These are phyloP conservation scores for Micropterix aruncella DNA, from an alignment of 2,888 invertebrate species.

Conservation along the genomic window DNA sequence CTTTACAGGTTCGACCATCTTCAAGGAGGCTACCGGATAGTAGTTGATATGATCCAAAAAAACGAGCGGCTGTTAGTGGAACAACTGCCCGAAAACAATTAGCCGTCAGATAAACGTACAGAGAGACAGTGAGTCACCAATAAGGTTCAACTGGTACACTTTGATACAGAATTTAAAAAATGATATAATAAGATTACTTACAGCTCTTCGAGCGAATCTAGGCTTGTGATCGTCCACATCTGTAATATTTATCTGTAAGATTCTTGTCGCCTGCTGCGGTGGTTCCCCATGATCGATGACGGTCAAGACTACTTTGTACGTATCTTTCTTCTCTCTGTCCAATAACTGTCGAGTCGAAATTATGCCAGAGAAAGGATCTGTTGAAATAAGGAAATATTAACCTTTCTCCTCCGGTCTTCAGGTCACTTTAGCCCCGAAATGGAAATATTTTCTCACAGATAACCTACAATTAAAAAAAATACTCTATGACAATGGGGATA, in stretches of 20 bases:
- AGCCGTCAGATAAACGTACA: no score
- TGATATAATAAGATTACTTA: slow-evolving; percentile 24
- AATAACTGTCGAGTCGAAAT: slow-evolving; percentile 53
- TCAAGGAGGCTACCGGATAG: no score
- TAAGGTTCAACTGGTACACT: no score
- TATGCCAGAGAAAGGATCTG: slow-evolving; percentile 52
- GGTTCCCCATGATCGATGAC: slow-evolving; percentile 68
- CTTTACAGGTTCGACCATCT: no score
- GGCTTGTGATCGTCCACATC: slow-evolving; percentile 74
- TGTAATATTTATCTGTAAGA: slow-evolving; percentile 50
- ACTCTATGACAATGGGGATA: no score
- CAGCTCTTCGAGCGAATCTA: slow-evolving; percentile 50
- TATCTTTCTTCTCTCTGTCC: slow-evolving; percentile 60
- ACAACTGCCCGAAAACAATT: no score
- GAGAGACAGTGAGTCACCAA: no score
- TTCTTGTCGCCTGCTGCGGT: slow-evolving; percentile 57
- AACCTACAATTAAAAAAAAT: slow-evolving; percentile 1
- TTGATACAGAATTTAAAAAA: no score
- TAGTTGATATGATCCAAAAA: no score
- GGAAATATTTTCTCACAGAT: not conserved
- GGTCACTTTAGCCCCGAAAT: no score
- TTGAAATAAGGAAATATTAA: slow-evolving; percentile 13
- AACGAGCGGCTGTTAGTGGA: no score
- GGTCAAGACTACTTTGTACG: slow-evolving; percentile 63
- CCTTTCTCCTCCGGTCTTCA: no score